Conservation (phyloP, 2,113 vertebrate genomes). For the Pangasianodon gigas region DNA sequence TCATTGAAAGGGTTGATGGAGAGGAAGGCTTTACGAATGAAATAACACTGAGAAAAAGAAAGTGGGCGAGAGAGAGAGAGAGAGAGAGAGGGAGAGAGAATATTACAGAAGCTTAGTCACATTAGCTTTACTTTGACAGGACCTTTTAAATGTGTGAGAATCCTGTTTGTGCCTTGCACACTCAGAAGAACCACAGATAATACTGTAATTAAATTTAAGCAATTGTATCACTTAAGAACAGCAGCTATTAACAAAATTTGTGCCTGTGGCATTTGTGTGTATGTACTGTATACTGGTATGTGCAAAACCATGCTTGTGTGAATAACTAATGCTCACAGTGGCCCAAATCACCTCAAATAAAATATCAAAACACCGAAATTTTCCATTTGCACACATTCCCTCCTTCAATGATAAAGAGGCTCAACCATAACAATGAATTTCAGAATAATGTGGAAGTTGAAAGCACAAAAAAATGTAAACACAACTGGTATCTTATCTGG, state of each 20-base stretch:
- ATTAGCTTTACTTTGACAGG: neutral
- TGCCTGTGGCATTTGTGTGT: neutral
- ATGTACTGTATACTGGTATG: neutral
- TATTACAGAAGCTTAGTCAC: neutral
- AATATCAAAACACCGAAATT: neutral
- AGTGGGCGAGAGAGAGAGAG: neutral
- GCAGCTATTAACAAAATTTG: neutral
- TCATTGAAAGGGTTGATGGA: neutral
- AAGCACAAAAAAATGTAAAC: neutral
- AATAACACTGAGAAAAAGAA: neutral
- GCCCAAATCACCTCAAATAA: constrained; percentile 1
- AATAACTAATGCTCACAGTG: neutral
- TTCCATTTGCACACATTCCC: neutral
- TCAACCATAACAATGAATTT: neutral
- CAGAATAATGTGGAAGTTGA: neutral
- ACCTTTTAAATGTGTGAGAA: neutral
- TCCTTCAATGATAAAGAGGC: neutral
- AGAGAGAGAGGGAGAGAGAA: neutral
- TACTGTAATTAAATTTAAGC: constrained; percentile 23
- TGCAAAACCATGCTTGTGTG: neutral
- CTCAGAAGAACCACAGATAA: constrained; percentile 18
- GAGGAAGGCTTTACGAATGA: neutral
- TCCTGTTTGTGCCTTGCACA: constrained; percentile 1
- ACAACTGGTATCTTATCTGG: constrained; percentile 10
- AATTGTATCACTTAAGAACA: constrained; percentile 1